Conservation (phyloP, 2,113 vertebrate genomes). For the Tiliqua scincoides region DNA sequence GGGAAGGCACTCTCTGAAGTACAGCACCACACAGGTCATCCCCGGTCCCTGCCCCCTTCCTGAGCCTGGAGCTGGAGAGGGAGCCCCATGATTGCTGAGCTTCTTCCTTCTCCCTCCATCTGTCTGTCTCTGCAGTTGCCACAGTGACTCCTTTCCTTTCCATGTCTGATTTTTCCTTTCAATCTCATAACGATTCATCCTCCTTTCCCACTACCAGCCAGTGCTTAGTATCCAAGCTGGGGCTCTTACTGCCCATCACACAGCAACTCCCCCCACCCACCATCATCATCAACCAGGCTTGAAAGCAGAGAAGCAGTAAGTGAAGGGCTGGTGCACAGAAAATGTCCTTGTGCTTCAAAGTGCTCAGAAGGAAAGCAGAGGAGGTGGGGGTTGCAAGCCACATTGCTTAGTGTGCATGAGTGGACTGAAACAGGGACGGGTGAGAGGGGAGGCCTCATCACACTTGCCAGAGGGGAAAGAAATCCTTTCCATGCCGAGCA, state of each 20-base stretch:
- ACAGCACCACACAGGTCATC: not conserved
- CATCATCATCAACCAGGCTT: not conserved
- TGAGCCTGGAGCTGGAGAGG: not conserved
- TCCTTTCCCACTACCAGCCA: not conserved
- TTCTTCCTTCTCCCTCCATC: no score
- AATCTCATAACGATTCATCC: no score
- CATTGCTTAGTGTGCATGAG: no score
- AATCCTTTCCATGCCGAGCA: no score
- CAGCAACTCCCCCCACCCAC: not conserved
- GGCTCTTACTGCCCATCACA: not conserved
- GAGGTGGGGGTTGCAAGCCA: not conserved
- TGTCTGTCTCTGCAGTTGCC: no score
- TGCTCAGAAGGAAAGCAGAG: not conserved
- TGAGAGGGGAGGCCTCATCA: no score
- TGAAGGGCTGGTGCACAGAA: not conserved
- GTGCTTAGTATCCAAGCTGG: not conserved
- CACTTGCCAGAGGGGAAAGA: no score
- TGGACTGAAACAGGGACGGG: no score
- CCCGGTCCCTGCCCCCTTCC: not conserved
- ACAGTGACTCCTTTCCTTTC: no score
- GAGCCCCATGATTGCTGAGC: no score
- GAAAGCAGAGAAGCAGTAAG: not conserved
- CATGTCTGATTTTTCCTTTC: no score
- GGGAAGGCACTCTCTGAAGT: not conserved
- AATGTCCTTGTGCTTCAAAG: not conserved